Conservation (phyloP, 2,888 invertebrate species). For the Scaptomyza cyrtandrae region DNA sequence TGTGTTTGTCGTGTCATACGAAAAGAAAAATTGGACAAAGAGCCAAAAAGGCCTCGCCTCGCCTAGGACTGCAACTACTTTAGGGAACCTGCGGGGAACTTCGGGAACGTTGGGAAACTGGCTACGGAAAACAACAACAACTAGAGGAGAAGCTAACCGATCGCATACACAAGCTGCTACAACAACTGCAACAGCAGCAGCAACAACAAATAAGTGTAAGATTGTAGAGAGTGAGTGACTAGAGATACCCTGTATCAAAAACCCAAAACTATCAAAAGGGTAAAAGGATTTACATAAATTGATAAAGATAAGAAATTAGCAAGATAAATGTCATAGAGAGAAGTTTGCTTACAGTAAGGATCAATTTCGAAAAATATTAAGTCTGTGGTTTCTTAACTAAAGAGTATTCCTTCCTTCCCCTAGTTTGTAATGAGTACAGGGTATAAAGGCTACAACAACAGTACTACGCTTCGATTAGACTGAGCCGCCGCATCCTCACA, state of each 20-base stretch:
- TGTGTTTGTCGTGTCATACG: constrained; percentile 80
- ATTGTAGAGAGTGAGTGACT: not conserved
- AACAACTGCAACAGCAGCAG: constrained; percentile 25
- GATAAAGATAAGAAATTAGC: too few relatives aligned
- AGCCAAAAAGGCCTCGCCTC: constrained; percentile 41
- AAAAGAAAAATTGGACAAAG: constrained; percentile 71
- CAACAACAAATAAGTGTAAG: constrained; percentile 13
- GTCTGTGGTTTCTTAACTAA: not conserved
- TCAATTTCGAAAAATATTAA: too few relatives aligned
- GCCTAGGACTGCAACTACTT: constrained; percentile 25
- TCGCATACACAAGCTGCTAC: constrained; percentile 25
- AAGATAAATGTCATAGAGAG: too few relatives aligned
- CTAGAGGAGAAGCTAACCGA: constrained; percentile 35
- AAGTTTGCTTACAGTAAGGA: too few relatives aligned
- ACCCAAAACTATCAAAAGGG: too few relatives aligned
- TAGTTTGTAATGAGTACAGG: not conserved
- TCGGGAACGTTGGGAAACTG: constrained; percentile 11
- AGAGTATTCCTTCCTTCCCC: not conserved
- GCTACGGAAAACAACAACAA: constrained; percentile 43
- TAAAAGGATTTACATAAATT: too few relatives aligned
- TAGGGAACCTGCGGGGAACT: not conserved
- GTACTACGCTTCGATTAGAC: constrained; percentile 42
- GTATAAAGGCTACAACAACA: constrained; percentile 8
- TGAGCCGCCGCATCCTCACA: constrained; percentile 40
- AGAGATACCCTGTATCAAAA: not conserved